Evolutionary conservation across 92 coral and sea anemone genomes (phyloP).

Genomic region (Heliopora coerulea): DNA sequence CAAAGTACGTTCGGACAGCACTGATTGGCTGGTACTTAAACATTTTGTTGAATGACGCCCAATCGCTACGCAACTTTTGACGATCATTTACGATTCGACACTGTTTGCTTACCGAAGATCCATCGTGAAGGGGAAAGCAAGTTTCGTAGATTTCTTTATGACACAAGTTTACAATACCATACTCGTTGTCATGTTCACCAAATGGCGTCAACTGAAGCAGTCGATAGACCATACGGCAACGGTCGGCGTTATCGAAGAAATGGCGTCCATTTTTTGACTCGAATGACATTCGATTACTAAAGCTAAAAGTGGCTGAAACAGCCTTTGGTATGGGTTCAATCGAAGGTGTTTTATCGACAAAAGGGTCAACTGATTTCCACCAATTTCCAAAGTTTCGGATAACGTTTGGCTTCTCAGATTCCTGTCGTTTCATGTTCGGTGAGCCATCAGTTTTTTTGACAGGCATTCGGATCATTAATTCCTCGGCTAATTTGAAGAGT

Average conservation of each 20-base stretch:
- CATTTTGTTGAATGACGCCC: conserved; percentile 44
- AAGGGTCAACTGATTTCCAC: conserved; percentile 23
- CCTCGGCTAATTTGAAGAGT: conserved; percentile 79
- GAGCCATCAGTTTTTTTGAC: conserved; percentile 51
- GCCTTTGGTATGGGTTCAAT: conserved; percentile 27
- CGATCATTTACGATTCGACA: conserved; percentile 37
- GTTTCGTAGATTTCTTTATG: conserved; percentile 45
- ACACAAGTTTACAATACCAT: conserved; percentile 48
- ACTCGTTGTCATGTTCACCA: conserved; percentile 36
- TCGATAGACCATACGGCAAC: conserved; percentile 52
- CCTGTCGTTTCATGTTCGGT: conserved; percentile 11
- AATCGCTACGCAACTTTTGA: conserved; percentile 51
- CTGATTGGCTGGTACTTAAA: conserved; percentile 51
- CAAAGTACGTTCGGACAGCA: conserved; percentile 50
- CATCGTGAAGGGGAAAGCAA: conserved; percentile 49
- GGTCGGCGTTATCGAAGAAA: conserved; percentile 48
- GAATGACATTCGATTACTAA: background rate
- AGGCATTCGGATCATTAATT: conserved; percentile 90
- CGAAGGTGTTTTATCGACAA: conserved; percentile 13
- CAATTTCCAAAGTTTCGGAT: background rate
- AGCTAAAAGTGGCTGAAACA: conserved; percentile 37
- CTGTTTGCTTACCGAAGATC: conserved; percentile 28
- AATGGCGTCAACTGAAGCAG: conserved; percentile 43
- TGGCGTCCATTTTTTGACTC: conserved; percentile 18
- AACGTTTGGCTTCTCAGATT: conserved; percentile 18